Evolutionary conservation across 2,888 invertebrate genomes (phyloP).

Genomic region (Buathra laborator): DNA sequence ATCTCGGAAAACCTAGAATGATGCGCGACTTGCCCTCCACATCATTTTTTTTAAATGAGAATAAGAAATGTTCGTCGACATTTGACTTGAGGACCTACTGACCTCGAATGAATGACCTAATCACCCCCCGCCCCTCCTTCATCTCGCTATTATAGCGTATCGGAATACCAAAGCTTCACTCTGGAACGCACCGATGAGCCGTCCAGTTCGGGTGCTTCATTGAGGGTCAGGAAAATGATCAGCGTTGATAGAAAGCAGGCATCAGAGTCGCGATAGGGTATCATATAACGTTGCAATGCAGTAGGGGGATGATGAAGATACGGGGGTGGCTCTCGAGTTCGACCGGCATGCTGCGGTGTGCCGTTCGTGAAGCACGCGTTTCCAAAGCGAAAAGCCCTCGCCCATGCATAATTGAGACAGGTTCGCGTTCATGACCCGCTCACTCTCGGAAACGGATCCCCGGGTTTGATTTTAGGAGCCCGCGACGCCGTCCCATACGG

Average conservation of each 20-base stretch:
- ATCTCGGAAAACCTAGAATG: not conserved
- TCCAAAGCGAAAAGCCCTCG: conserved; percentile 21
- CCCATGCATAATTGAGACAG: conserved; percentile 55
- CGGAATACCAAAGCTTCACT: not conserved
- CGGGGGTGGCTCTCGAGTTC: conserved; percentile 8
- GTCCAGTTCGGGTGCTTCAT: not conserved
- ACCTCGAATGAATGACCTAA: not conserved
- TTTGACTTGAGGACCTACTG: not conserved
- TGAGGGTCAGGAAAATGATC: conserved; percentile 4
- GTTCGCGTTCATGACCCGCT: conserved; percentile 23
- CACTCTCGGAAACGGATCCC: conserved; percentile 28
- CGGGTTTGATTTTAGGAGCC: conserved; percentile 59
- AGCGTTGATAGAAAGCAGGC: conserved; percentile 10
- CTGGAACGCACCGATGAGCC: not conserved
- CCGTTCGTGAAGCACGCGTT: conserved; percentile 26
- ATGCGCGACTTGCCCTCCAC: not conserved
- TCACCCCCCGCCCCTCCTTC: not conserved
- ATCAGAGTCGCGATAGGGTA: not conserved
- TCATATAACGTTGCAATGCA: not conserved
- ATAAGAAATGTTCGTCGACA: not conserved
- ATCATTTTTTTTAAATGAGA: no score
- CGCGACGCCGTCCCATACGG: conserved; percentile 18
- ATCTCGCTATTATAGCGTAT: not conserved
- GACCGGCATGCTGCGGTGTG: conserved; percentile 9
- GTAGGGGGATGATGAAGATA: conserved; percentile 32